Base-by-base conservation (phyloP, 1,140 invertebrate species). In the Vanessa tameamea region DNA sequence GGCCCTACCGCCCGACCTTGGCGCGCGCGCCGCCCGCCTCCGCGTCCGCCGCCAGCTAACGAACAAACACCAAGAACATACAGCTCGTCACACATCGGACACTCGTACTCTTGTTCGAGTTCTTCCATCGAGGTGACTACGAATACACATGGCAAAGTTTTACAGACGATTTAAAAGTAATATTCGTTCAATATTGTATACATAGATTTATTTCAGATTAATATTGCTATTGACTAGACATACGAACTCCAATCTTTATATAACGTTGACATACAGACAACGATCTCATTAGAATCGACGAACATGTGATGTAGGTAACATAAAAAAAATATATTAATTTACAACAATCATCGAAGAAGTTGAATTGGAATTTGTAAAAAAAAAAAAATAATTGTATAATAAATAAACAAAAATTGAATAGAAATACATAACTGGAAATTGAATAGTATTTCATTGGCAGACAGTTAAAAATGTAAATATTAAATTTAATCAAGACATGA, bases 11-110 rank as follows among this genome's bases (percentile, higher is more conserved):
- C 26, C 76, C 72, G 57, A 83, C 81, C 81, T 83, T 78, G 71
- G 61, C 53, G 57, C 68, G 64, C 64, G 72, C 72, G 76, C 66
- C 78, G 75, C 70, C 75, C 63, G 55, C 37, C 75, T 69, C 73
- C 65, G 64, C 69, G 37, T 51, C 69, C 72, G 69, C 75, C 55
- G 65, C 78, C 76, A 78, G 78, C 79, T 83, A 82, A 73, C 73
- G 73, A 81, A 75, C 63, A 78, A 57, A 71, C 57, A 77, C 64
- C 65, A 69, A 48, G 64, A 55, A 55, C 53, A 57, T 57, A 57
- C 53, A 71, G 16, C 5, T 61, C 26, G 23, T 23, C 20, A 20
- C 2, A 12, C 9, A 57, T 23, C 9, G 31, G 1, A 23, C 23
- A 20, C 53, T 12, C 11, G 26, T 59, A 59, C 14, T 2, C 2